A percentile compares a stretch with the other conserved stretches of the same genome.
Evolutionary conservation across 2,113 vertebrate species (phyloP).

Genomic region (Aramus guarauna): DNA sequence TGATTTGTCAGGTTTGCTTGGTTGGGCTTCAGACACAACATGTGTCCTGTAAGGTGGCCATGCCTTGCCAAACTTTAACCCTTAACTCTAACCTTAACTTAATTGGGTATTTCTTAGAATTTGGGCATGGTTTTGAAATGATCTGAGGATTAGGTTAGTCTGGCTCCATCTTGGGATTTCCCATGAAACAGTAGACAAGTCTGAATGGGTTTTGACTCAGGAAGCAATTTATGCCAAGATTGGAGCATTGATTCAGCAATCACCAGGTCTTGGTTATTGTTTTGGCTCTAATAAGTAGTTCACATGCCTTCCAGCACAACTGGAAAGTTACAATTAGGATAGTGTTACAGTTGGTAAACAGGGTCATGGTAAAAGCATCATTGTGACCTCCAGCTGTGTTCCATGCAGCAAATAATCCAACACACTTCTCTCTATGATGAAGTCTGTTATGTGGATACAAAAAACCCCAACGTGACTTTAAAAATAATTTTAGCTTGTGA

Average conservation of each 20-base stretch:
- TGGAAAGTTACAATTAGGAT: neutral
- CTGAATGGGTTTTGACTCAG: neutral
- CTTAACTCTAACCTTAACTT: neutral
- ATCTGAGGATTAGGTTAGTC: neutral
- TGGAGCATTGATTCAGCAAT: neutral
- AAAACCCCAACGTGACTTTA: neutral
- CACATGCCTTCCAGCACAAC: neutral
- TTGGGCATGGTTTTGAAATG: neutral
- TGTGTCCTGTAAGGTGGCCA: rapidly evolving
- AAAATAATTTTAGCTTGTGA: neutral
- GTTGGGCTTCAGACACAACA: neutral
- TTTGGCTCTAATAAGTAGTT: neutral
- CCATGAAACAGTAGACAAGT: neutral
- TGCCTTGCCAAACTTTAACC: neutral
- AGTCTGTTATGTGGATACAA: neutral
- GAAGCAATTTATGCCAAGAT: neutral
- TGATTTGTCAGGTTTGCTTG: neutral
- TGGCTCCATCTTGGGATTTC: neutral
- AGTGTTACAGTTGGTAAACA: neutral
- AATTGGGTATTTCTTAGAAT: neutral
- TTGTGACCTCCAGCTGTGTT: neutral
- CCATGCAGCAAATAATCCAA: neutral
- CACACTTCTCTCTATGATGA: neutral
- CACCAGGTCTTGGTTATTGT: neutral
- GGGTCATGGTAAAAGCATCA: neutral